Conservation (phyloP, 1,140 invertebrate species). For the Sarcophaga peregrina region DNA sequence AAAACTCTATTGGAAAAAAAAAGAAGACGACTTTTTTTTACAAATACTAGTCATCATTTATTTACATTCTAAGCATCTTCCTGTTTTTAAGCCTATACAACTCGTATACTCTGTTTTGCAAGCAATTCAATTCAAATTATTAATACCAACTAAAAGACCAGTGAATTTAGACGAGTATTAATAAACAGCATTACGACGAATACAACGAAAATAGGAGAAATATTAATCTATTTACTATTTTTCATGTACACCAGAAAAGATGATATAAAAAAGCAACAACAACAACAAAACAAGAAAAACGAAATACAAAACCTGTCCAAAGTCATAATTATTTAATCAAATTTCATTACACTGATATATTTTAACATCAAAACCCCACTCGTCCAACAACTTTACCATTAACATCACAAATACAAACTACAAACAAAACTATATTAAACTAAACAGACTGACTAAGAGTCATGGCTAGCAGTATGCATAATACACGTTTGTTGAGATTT, state of each 20-base stretch:
- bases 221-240: no score
- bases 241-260: no score
- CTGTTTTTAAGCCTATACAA: not conserved
- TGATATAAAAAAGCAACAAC: not conserved
- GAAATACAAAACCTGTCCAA: not conserved
- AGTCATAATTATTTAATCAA: no score
- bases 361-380: no score
- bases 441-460: not conserved
- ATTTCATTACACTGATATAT: no score
- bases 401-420: not conserved
- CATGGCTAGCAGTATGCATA: slow-evolving; percentile 51
- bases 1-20: not conserved
- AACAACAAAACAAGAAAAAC: not conserved
- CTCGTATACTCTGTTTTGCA: not conserved
- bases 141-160: not conserved
- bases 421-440: not conserved
- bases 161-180: not conserved
- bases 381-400: no score
- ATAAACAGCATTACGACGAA: no score
- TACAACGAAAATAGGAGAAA: no score
- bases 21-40: not conserved
- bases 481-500: slow-evolving; percentile 63
- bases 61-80: slow-evolving; percentile 21
- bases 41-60: not conserved
- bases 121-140: slow-evolving; percentile 1